A percentile compares a stretch with the other conserved stretches of the same genome.
Evolutionary conservation across 1,140 invertebrate species (phyloP).

Genomic region (Telenomus remus): DNA sequence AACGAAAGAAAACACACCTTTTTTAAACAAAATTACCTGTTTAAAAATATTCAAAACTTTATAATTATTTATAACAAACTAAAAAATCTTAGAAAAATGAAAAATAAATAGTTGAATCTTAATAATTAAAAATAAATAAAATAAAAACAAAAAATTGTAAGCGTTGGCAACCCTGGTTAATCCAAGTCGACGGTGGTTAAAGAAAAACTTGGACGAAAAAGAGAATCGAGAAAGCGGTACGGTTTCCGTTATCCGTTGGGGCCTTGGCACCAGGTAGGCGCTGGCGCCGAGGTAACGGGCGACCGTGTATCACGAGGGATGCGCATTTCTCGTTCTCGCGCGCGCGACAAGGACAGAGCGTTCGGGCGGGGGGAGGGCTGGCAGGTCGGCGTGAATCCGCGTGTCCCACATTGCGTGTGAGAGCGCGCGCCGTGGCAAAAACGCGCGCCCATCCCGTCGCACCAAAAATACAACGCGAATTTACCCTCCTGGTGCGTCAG

Average conservation of each 20-base stretch:
- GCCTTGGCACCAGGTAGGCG: conserved; percentile 1
- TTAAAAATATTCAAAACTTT: no score
- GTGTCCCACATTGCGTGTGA: conserved; percentile 70
- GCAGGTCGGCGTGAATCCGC: conserved; percentile 29
- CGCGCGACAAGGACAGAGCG: conserved; percentile 33
- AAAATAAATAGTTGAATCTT: no score
- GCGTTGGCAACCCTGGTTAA: no score
- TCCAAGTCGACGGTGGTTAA: no score
- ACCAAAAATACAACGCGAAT: conserved; percentile 27
- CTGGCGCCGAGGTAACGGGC: conserved; percentile 3
- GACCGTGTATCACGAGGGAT: not conserved
- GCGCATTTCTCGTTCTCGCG: not conserved
- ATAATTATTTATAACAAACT: no score
- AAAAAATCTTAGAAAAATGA: no score
- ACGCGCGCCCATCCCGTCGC: conserved; percentile 11
- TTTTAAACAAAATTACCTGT: no score
- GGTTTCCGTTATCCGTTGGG: conserved; percentile 2
- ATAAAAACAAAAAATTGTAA: no score
- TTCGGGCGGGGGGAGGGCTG: conserved; percentile 14
- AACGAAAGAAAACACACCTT: no score
- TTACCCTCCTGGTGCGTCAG: conserved; percentile 9
- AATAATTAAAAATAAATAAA: no score
- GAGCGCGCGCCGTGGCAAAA: conserved; percentile 50
- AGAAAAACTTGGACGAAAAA: no score
- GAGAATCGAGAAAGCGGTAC: not conserved